Conservation (phyloP, 2,113 vertebrate species). For the Erythrolamprus reginae region DNA sequence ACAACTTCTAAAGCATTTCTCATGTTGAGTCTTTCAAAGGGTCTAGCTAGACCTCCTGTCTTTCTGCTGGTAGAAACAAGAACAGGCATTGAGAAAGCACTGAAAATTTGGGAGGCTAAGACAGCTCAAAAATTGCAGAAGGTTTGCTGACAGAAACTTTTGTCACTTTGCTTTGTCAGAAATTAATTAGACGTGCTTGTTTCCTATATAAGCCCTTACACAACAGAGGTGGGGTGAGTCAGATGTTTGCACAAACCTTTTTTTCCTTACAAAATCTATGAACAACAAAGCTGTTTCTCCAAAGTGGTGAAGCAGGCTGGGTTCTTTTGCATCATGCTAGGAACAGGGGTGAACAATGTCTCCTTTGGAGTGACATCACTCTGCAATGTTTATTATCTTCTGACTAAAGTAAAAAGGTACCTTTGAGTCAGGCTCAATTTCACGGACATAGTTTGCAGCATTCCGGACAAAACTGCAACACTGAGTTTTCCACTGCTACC, state of each 20-base stretch:
- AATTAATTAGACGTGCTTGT: background rate
- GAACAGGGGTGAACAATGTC: background rate
- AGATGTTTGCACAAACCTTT: background rate
- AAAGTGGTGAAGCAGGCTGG: background rate
- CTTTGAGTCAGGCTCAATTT: background rate
- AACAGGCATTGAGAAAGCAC: background rate
- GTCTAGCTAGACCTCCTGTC: background rate
- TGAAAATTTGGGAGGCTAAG: background rate
- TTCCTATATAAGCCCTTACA: background rate
- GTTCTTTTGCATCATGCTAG: background rate
- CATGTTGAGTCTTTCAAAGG: too few species aligned
- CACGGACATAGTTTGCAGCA: background rate
- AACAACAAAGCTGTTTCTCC: background rate
- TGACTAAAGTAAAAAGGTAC: background rate
- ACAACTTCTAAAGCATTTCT: background rate
- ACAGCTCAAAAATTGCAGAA: background rate
- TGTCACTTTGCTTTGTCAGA: too few species aligned
- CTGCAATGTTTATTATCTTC: background rate
- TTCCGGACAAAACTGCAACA: background rate
- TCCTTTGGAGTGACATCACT: background rate
- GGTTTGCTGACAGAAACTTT: background rate
- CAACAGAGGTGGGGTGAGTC: background rate
- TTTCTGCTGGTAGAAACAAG: background rate
- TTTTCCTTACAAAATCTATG: background rate
- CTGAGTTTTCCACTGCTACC: background rate